These are phyloP conservation scores for Zygothrica quintamaculata DNA, from an alignment of 2,888 invertebrate species.

Conservation along the genomic window DNA sequence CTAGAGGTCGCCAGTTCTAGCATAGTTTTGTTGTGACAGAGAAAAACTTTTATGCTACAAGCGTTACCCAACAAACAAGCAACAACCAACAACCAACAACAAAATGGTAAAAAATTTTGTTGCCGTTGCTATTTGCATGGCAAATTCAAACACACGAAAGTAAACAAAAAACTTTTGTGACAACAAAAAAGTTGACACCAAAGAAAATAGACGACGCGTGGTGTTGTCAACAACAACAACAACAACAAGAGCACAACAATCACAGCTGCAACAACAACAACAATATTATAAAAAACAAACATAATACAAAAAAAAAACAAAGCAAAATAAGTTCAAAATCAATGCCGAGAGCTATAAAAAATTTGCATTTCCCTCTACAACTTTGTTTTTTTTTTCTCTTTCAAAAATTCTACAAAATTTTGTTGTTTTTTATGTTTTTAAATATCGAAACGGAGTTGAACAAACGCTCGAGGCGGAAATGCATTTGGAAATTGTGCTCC, in stretches of 20 bases:
- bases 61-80: slow-evolving; percentile 26
- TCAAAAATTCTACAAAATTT: slow-evolving; percentile 55
- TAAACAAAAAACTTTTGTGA: slow-evolving; percentile 72
- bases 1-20: slow-evolving; percentile 30
- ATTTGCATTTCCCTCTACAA: slow-evolving; percentile 71
- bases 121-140: slow-evolving; percentile 71
- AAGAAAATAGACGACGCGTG: slow-evolving; percentile 54
- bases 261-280: slow-evolving; percentile 18
- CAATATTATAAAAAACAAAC: no score
- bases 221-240: slow-evolving; percentile 12
- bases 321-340: slow-evolving; percentile 65
- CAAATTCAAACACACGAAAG: slow-evolving; percentile 73
- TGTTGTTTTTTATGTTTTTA: slow-evolving; percentile 41
- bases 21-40: slow-evolving; percentile 26
- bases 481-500: slow-evolving; percentile 64
- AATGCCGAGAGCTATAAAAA: slow-evolving; percentile 75
- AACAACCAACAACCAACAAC: slow-evolving; percentile 4
- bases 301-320: no score
- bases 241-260: slow-evolving; percentile 19
- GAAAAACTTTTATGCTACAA: slow-evolving; percentile 46
- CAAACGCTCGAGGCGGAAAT: slow-evolving; percentile 72
- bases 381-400: slow-evolving; percentile 42
- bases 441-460: slow-evolving; percentile 65
- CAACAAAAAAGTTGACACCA: slow-evolving; percentile 59
- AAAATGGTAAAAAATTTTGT: slow-evolving; percentile 44